phyloP scores from a whole-genome alignment of 2,797 vertebrate genomes.

The Phyllotis vaccarum region DNA sequence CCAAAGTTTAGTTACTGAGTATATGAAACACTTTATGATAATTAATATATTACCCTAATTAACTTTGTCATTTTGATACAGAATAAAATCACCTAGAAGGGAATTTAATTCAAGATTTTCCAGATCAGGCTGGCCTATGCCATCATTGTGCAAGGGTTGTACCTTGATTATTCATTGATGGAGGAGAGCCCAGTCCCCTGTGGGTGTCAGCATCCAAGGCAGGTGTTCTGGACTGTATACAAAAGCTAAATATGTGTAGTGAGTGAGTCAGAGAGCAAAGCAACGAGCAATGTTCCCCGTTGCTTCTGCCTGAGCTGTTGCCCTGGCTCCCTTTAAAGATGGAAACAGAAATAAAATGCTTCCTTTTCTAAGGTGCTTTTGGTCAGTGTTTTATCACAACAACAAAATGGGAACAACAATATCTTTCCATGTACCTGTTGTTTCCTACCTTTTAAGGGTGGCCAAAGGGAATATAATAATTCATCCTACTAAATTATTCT shows the following conservation, averaged over 20 bases:
- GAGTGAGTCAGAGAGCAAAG: not conserved
- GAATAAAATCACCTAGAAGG: not conserved
- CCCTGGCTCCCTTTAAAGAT: not conserved
- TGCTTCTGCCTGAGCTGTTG: not conserved
- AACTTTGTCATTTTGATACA: not conserved
- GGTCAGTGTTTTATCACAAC: not conserved
- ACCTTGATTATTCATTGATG: not conserved
- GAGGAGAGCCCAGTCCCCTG: not conserved
- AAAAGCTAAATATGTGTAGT: not conserved
- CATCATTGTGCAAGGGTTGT: too few relatives aligned
- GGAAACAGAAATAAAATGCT: not conserved
- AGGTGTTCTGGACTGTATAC: not conserved
- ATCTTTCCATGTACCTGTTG: not conserved
- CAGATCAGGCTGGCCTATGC: not conserved
- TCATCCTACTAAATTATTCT: constrained; percentile 35
- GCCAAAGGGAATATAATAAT: constrained; percentile 22
- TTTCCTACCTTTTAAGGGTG: constrained; percentile 37
- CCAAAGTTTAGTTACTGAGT: not conserved
- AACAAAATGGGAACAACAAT: not conserved
- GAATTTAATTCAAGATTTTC: not conserved
- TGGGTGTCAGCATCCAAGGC: not conserved
- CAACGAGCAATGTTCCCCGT: not conserved
- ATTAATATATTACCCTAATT: not conserved
- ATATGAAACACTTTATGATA: not conserved
- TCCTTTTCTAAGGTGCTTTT: not conserved